These are phyloP conservation scores for Syritta pipiens DNA, from an alignment of 2,888 invertebrate species.

Conservation along the genomic window DNA sequence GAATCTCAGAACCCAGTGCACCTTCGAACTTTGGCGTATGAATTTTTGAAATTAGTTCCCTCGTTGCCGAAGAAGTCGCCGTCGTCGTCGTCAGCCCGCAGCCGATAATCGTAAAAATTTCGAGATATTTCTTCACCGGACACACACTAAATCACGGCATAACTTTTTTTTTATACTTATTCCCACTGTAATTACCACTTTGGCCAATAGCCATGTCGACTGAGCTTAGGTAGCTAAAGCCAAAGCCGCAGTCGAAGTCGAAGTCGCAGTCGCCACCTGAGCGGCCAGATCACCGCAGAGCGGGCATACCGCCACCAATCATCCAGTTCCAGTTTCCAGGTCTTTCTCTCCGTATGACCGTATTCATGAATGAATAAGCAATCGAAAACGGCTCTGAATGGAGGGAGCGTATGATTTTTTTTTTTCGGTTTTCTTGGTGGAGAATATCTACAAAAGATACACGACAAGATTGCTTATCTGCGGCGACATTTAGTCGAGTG, in stretches of 20 bases:
- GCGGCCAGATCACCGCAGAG: too few relatives aligned
- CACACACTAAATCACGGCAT: conserved; percentile 55
- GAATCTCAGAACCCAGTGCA: conserved; percentile 14
- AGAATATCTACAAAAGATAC: conserved; percentile 53
- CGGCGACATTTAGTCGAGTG: conserved; percentile 63
- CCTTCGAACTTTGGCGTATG: conserved; percentile 58
- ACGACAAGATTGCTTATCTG: conserved; percentile 61
- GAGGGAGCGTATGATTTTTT: too few relatives aligned
- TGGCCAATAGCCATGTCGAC: conserved; percentile 30
- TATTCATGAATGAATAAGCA: conserved; percentile 65
- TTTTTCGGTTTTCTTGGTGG: too few relatives aligned
- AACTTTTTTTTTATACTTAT: conserved; percentile 23
- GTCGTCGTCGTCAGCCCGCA: not conserved
- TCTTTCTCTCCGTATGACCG: conserved; percentile 29
- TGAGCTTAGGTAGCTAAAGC: conserved; percentile 50
- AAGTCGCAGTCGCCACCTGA: conserved; percentile 61
- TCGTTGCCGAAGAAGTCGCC: not conserved
- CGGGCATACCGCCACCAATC: conserved; percentile 25
- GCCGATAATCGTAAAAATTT: conserved; percentile 50
- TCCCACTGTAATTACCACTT: conserved; percentile 54
- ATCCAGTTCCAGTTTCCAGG: conserved; percentile 35
- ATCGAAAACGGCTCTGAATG: conserved; percentile 42
- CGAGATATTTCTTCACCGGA: conserved; percentile 63
- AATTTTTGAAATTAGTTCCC: conserved; percentile 13
- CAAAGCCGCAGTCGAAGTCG: too few relatives aligned